These are phyloP conservation scores for Anneissia japonica DNA, from an alignment of 35 echinoderm and acorn worm genomes.

Conservation along the genomic window DNA sequence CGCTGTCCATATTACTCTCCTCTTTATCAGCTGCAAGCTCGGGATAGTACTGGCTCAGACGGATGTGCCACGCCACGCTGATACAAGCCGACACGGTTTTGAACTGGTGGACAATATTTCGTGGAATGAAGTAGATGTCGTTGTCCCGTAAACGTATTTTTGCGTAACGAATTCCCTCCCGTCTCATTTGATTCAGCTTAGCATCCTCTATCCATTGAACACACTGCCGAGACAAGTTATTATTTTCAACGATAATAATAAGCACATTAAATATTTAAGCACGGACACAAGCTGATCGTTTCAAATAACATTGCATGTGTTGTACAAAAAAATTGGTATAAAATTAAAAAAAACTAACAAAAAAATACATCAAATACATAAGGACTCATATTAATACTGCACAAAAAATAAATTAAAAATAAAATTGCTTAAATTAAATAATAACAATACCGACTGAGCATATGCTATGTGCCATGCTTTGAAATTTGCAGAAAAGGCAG, in stretches of 20 bases:
- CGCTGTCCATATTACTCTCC: background rate
- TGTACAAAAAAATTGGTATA: no score
- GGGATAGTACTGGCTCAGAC: conserved; percentile 76
- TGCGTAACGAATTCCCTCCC: conserved; percentile 79
- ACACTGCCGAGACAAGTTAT: no score
- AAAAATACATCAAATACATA: no score
- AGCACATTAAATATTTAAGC: background rate
- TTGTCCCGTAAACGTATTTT: conserved; percentile 83
- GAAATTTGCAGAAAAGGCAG: no score
- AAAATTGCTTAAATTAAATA: no score
- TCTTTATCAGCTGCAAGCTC: conserved; percentile 5
- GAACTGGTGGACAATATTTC: conserved; percentile 91
- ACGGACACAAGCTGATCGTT: background rate
- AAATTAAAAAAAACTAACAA: no score
- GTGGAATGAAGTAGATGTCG: conserved; percentile 97
- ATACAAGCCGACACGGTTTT: conserved; percentile 83
- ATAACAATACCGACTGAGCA: no score
- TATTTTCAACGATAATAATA: background rate
- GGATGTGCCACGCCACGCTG: conserved; percentile 90
- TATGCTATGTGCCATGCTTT: no score
- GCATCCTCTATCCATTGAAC: conserved; percentile 95
- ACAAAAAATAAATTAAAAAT: no score
- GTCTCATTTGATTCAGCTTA: conserved; percentile 84
- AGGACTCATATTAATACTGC: no score
- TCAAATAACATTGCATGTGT: background rate